These are phyloP conservation scores for Reticulitermes speratus DNA, from an alignment of 1,140 invertebrate species.

Conservation along the genomic window DNA sequence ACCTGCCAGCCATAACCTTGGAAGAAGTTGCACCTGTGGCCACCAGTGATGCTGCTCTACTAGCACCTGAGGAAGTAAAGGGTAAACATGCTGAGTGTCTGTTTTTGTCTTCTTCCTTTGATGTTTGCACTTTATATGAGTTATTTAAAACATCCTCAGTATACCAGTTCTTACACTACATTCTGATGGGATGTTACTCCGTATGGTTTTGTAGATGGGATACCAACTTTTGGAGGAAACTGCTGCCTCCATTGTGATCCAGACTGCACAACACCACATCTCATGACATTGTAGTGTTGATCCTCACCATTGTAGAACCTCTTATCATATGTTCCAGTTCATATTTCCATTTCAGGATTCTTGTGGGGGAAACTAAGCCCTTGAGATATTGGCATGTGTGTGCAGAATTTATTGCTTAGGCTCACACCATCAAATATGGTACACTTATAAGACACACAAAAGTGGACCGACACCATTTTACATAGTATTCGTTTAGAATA, in stretches of 20 bases:
- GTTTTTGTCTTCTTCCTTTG: not conserved
- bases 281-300: too few relatives aligned
- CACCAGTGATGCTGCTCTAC: slow-evolving; percentile 76
- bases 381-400: too few relatives aligned
- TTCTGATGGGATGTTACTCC: not conserved
- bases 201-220: not conserved
- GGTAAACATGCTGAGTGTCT: slow-evolving; percentile 45
- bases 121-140: not conserved
- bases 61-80: slow-evolving; percentile 94
- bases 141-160: not conserved
- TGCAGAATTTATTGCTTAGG: too few relatives aligned
- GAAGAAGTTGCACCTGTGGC: slow-evolving; percentile 94
- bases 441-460: not conserved
- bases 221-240: too few relatives aligned
- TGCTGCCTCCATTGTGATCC: too few relatives aligned
- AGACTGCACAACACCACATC: too few relatives aligned
- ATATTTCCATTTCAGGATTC: too few relatives aligned
- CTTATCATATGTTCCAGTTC: too few relatives aligned
- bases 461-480: not conserved
- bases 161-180: not conserved
- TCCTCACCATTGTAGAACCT: too few relatives aligned
- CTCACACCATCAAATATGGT: too few relatives aligned
- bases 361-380: too few relatives aligned
- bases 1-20: slow-evolving; percentile 87
- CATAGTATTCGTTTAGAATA: too few relatives aligned